A percentile compares a stretch with the other conserved stretches of the same genome.
Evolutionary conservation across 1,140 invertebrate genomes (phyloP).

Genomic region (Euschistus heros): DNA sequence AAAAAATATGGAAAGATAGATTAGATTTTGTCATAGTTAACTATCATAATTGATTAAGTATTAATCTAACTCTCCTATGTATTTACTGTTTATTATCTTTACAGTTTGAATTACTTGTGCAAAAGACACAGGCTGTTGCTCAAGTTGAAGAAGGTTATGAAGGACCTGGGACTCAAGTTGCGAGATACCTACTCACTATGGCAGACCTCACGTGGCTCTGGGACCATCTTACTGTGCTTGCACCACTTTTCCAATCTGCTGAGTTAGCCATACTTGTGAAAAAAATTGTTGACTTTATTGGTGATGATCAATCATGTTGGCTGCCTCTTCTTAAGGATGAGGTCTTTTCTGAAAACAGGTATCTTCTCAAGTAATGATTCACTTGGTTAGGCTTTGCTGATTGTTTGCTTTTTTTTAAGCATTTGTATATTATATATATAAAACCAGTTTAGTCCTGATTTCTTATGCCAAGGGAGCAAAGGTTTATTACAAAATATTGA

Average conservation of each 20-base stretch:
- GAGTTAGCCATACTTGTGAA: constrained; percentile 19
- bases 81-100: background rate
- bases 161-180: constrained; percentile 23
- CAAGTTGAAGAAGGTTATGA: constrained; percentile 25
- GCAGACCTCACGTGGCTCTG: constrained; percentile 17
- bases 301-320: constrained; percentile 13
- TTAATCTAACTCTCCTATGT: too few relatives aligned
- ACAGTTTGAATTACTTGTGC: constrained; percentile 17
- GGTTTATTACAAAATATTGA: too few relatives aligned
- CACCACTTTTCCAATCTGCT: constrained; percentile 20
- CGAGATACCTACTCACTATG: constrained; percentile 10
- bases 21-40: too few relatives aligned
- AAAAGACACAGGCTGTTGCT: constrained; percentile 23
- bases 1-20: too few relatives aligned
- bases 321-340: constrained; percentile 13
- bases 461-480: too few relatives aligned
- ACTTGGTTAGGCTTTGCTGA: too few relatives aligned
- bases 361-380: background rate
- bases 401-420: too few relatives aligned
- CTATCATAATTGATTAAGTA: too few relatives aligned
- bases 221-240: constrained; percentile 12
- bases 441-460: too few relatives aligned
- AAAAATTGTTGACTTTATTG: constrained; percentile 5
- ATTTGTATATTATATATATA: too few relatives aligned
- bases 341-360: constrained; percentile 23